Percentiles rank a stretch among this genome's conserved stretches.
Conservation (phyloP, 2,888 invertebrate genomes). For the Acronicta alni region DNA sequence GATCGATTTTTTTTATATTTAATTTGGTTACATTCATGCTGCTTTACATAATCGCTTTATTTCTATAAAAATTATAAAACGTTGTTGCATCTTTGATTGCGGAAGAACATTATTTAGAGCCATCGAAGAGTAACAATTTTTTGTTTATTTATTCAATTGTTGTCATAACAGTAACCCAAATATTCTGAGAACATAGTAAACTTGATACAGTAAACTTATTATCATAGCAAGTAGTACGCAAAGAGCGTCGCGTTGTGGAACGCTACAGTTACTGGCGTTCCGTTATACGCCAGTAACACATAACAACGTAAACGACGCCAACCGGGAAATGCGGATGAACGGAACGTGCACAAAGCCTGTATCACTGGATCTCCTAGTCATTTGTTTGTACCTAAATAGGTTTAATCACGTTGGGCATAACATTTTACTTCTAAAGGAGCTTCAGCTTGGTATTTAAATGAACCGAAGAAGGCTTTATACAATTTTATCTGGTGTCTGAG, state of each 20-base stretch:
- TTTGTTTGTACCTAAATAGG: constrained; percentile 21
- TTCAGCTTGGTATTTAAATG: too few relatives aligned
- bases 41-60: too few relatives aligned
- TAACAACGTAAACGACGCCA: constrained; percentile 55
- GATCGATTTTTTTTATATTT: too few relatives aligned
- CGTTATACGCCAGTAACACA: constrained; percentile 68
- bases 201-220: constrained; percentile 66
- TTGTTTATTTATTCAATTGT: constrained; percentile 22
- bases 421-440: not conserved
- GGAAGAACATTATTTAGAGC: constrained; percentile 20
- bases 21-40: too few relatives aligned
- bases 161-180: constrained; percentile 55
- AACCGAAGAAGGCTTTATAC: not conserved
- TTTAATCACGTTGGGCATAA: constrained; percentile 1
- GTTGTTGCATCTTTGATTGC: constrained; percentile 19
- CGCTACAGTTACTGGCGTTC: constrained; percentile 69
- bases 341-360: constrained; percentile 56
- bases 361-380: constrained; percentile 26
- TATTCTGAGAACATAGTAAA: constrained; percentile 53
- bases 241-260: constrained; percentile 60
- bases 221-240: constrained; percentile 72
- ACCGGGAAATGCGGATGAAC: constrained; percentile 72
- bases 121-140: constrained; percentile 10
- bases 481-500: not conserved
- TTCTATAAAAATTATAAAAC: too few relatives aligned